Evolutionary conservation across 2,797 vertebrate species (phyloP).

Genomic region (Poecilia velifera): DNA sequence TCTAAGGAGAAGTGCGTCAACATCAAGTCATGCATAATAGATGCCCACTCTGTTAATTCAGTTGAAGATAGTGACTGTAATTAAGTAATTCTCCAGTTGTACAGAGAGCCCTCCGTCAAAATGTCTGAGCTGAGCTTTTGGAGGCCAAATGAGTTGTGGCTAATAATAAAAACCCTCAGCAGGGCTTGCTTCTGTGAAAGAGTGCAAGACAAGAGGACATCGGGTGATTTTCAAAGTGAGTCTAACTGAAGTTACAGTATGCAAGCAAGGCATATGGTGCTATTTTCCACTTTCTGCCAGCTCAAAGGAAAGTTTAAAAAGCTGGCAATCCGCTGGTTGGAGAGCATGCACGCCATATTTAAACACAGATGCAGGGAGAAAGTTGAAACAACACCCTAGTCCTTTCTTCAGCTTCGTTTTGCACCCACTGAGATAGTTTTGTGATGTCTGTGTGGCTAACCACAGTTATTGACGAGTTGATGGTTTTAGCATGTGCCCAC

Average conservation of each 20-base stretch:
- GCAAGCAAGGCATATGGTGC: slow-evolving; percentile 21
- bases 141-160: slow-evolving; percentile 59
- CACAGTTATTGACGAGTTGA: slow-evolving; percentile 64
- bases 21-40: slow-evolving; percentile 65
- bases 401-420: slow-evolving; percentile 50
- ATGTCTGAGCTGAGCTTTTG: slow-evolving; percentile 54
- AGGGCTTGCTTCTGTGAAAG: slow-evolving; percentile 34
- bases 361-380: slow-evolving; percentile 32
- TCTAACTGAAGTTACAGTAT: slow-evolving; percentile 37
- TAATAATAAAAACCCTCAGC: slow-evolving; percentile 62
- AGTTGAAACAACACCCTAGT: slow-evolving; percentile 20
- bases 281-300: slow-evolving; percentile 13
- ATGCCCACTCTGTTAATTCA: slow-evolving; percentile 59
- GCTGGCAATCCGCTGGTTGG: slow-evolving; percentile 11
- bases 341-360: slow-evolving; percentile 27
- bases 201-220: slow-evolving; percentile 26
- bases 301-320: slow-evolving; percentile 4
- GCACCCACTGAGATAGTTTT: slow-evolving; percentile 56
- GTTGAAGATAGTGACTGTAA: slow-evolving; percentile 64
- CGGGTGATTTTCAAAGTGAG: slow-evolving; percentile 34
- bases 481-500: slow-evolving; percentile 72
- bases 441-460: slow-evolving; percentile 64
- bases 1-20: slow-evolving; percentile 45
- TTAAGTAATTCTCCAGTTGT: slow-evolving; percentile 64
- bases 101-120: slow-evolving; percentile 65